phyloP scores from a whole-genome alignment of 1,140 invertebrate genomes.

The Colletes latitarsis region DNA sequence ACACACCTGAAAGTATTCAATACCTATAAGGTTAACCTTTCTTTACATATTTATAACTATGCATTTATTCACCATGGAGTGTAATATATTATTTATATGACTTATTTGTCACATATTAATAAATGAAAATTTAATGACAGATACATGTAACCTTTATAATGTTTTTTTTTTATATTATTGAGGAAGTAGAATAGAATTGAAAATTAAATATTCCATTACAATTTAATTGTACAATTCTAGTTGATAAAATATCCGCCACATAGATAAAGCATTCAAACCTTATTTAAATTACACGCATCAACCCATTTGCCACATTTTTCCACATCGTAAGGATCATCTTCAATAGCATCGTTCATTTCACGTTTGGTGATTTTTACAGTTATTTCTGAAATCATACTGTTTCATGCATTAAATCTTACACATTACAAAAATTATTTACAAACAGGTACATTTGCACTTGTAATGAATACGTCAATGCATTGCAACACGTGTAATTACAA shows the following conservation, averaged over 20 bases:
- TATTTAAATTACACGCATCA: constrained; percentile 83
- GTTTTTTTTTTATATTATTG: constrained; percentile 14
- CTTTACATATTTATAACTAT: background rate
- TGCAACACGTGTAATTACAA: constrained; percentile 11
- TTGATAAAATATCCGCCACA: constrained; percentile 27
- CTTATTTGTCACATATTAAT: constrained; percentile 13
- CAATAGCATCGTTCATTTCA: background rate
- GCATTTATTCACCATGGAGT: constrained; percentile 9
- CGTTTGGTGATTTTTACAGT: background rate
- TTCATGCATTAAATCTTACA: constrained; percentile 21
- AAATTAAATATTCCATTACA: constrained; percentile 16
- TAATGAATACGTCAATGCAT: background rate
- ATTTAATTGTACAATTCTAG: constrained; percentile 27
- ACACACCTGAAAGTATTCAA: constrained; percentile 85
- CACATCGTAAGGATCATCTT: constrained; percentile 78
- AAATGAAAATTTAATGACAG: background rate
- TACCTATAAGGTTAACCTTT: constrained; percentile 16
- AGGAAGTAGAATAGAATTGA: background rate
- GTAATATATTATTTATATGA: background rate
- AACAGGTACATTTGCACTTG: constrained; percentile 20
- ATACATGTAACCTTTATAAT: constrained; percentile 8
- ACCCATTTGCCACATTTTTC: constrained; percentile 86
- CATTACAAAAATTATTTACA: constrained; percentile 25
- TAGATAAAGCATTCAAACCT: constrained; percentile 80
- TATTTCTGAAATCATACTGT: constrained; percentile 25